These are phyloP conservation scores for Prosopocoilus inquinatus DNA, from an alignment of 2,888 invertebrate genomes.

Conservation along the genomic window DNA sequence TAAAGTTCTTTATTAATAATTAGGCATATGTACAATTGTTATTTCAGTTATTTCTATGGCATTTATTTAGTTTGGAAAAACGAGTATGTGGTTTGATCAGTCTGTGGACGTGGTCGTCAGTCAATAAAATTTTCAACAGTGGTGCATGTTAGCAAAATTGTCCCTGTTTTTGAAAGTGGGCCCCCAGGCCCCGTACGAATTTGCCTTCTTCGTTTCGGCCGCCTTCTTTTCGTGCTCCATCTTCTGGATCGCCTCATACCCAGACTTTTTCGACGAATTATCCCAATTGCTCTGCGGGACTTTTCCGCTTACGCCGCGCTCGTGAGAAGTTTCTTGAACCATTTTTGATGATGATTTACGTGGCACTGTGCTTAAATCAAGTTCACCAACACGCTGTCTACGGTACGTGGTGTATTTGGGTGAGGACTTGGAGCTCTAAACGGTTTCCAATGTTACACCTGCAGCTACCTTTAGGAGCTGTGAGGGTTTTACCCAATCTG, in stretches of 20 bases:
- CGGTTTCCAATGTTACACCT: constrained; percentile 83
- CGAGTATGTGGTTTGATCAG: too few relatives aligned
- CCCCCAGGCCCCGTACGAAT: constrained; percentile 64
- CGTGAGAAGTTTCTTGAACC: constrained; percentile 44
- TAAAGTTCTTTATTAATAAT: constrained; percentile 27
- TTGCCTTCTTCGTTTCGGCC: constrained; percentile 34
- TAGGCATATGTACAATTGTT: too few relatives aligned
- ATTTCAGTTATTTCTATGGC: too few relatives aligned
- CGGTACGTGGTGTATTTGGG: constrained; percentile 82
- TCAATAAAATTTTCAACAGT: constrained; percentile 43
- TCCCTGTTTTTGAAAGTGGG: constrained; percentile 72
- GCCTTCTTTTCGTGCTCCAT: constrained; percentile 43
- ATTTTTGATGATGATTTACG: constrained; percentile 30
- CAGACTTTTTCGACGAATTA: constrained; percentile 45
- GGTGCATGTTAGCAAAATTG: constrained; percentile 70
- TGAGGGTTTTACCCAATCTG: constrained; percentile 80
- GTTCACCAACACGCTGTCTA: constrained; percentile 50
- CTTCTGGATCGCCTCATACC: constrained; percentile 43
- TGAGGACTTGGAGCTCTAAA: constrained; percentile 79
- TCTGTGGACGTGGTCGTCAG: too few relatives aligned
- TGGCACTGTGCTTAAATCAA: too few relatives aligned
- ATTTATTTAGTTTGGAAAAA: too few relatives aligned
- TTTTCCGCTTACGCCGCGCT: constrained; percentile 22
- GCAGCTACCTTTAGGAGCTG: constrained; percentile 79
- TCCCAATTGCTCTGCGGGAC: constrained; percentile 31